These are phyloP conservation scores for Germaria angustata DNA, from an alignment of 2,888 invertebrate species.

Conservation along the genomic window DNA sequence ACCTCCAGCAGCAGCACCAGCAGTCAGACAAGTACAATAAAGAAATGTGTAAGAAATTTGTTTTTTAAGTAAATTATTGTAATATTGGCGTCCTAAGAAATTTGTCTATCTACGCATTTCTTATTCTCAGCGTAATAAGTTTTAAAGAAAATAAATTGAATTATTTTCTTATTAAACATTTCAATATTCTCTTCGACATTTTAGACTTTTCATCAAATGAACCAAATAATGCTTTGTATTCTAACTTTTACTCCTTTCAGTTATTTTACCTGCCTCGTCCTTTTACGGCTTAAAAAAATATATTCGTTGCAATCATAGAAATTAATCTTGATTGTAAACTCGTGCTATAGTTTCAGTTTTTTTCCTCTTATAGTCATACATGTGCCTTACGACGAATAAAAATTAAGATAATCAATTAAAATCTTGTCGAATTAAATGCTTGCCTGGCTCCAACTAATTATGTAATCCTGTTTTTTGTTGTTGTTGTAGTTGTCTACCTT, in stretches of 20 bases:
- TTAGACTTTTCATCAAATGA: neutral
- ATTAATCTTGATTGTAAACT: constrained; percentile 27
- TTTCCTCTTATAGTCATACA: neutral
- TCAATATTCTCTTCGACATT: neutral
- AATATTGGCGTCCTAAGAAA: constrained; percentile 60
- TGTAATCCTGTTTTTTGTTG: constrained; percentile 44
- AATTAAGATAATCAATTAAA: constrained; percentile 57
- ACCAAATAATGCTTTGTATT: constrained; percentile 7
- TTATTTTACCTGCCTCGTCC: neutral
- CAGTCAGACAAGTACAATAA: neutral
- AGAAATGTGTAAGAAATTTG: constrained; percentile 44
- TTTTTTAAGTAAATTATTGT: constrained; percentile 60
- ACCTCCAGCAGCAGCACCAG: neutral
- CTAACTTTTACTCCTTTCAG: constrained; percentile 4
- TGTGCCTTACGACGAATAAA: neutral
- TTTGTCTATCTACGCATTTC: constrained; percentile 50
- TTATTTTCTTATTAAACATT: constrained; percentile 41
- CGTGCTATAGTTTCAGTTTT: neutral
- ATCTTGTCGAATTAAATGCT: constrained; percentile 70
- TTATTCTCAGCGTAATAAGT: constrained; percentile 57
- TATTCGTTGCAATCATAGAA: constrained; percentile 7
- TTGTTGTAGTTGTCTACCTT: neutral
- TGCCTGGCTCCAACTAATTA: constrained; percentile 74
- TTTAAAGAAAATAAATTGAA: constrained; percentile 41
- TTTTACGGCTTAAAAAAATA: neutral